Evolutionary conservation across 2,797 vertebrate genomes (phyloP), one percentile per base, ranked within the genome.

Genomic region (Micropoecilia bifurca): DNA sequence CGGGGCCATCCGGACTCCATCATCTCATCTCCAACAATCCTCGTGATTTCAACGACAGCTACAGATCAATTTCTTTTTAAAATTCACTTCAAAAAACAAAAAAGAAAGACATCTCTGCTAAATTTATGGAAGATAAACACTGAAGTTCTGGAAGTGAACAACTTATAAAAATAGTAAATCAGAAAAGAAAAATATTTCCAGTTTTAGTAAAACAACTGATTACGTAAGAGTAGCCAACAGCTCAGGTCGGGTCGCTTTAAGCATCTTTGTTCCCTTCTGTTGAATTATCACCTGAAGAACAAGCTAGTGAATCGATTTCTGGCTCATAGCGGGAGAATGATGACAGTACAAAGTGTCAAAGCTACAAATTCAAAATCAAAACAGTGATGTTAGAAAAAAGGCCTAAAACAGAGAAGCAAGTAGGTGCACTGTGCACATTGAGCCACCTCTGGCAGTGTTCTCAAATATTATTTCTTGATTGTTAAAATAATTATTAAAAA

Each of bases 371-470:
- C 33, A 33, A 1, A 33, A 71, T 73, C 22, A 57, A 76, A 77
- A 90, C 78, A 80, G 85, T 80, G 57, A 86, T 80, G 83, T 90
- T 91, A 89, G 71, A 83, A 90, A 55, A 90, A 92, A 59, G 89
- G 88, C 81, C 48, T 85, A 81, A 85, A 89, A 78, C 71, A 81
- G 77, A 90, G 79, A 36, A 73, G 87, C 85, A 87, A 91, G 84
- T 85, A 84, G 83, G 84, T 88, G 90, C 86, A 79, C 80, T 46
- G 79, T 84, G 87, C 88, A 93, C 53, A 33, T 69, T 53, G 73
- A 90, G 85, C 90, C 91, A 89, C 90, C 87, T 87, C 85, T 82
- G 93, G 94, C 92, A 92, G 91, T 91, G 90, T 91, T 91, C 89
- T 87, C 86, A 91, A 93, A 89, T 84, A 90, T 79, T 81, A 87